phyloP scores from a whole-genome alignment of 2,113 vertebrate genomes.

The Erinaceus europaeus region DNA sequence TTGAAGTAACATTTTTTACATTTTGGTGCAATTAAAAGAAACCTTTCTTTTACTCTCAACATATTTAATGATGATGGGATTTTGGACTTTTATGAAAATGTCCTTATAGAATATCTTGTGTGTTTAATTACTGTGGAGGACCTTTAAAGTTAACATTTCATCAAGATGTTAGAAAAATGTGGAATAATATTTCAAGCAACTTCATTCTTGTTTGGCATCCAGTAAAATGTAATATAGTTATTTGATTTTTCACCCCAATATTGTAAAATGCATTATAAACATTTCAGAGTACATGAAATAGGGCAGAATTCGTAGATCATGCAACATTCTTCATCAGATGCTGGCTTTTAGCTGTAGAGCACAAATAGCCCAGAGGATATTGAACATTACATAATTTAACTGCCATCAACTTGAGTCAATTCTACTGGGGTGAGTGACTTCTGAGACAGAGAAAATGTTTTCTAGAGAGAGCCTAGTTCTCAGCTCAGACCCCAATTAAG shows the following conservation, averaged over 20 bases:
- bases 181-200: background rate
- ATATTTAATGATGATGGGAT: background rate
- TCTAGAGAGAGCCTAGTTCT: background rate
- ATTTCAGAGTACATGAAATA: background rate
- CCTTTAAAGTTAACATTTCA: background rate
- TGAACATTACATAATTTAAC: background rate
- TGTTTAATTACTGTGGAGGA: background rate
- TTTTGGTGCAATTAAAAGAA: slow-evolving; percentile 48
- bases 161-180: background rate
- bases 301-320: background rate
- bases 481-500: background rate
- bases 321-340: background rate
- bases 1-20: slow-evolving; percentile 53
- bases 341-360: background rate
- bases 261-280: background rate
- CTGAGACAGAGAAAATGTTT: background rate
- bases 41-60: background rate
- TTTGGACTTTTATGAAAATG: background rate
- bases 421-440: background rate
- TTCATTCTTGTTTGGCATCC: background rate
- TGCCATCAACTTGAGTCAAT: background rate
- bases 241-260: background rate
- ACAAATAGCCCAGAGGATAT: background rate
- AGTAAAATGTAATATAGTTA: background rate
- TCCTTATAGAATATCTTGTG: background rate